Evolutionary conservation across 2,797 vertebrate species (phyloP).

Genomic region (Pangasius larnaudii): DNA sequence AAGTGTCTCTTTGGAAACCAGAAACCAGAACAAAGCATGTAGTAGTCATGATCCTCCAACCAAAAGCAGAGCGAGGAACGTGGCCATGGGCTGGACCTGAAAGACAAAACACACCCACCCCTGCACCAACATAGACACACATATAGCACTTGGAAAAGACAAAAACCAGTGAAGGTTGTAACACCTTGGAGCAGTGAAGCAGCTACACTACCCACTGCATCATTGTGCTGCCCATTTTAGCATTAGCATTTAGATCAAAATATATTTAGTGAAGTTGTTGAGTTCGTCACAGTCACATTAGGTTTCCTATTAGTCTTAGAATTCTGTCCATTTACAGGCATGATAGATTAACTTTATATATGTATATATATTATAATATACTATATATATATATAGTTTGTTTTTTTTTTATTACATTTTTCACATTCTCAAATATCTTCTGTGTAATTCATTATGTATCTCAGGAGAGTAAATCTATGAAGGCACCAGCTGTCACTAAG

Average conservation of each 20-base stretch:
- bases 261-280: not conserved
- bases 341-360: not conserved
- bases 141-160: not conserved
- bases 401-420: not conserved
- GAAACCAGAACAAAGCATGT: not conserved
- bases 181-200: not conserved
- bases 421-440: not conserved
- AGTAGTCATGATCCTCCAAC: not conserved
- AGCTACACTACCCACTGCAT: not conserved
- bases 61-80: not conserved
- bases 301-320: not conserved
- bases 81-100: not conserved
- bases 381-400: not conserved
- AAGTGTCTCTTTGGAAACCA: too few species aligned
- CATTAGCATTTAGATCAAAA: not conserved
- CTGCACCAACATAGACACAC: not conserved
- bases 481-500: slow-evolving; percentile 49
- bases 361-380: too few species aligned
- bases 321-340: not conserved
- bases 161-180: not conserved
- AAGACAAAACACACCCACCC: not conserved
- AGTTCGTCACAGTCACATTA: not conserved
- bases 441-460: slow-evolving; percentile 26
- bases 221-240: not conserved
- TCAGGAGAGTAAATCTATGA: slow-evolving; percentile 33